Conservation (phyloP, 2,888 invertebrate genomes). For the Vanessa cardui region DNA sequence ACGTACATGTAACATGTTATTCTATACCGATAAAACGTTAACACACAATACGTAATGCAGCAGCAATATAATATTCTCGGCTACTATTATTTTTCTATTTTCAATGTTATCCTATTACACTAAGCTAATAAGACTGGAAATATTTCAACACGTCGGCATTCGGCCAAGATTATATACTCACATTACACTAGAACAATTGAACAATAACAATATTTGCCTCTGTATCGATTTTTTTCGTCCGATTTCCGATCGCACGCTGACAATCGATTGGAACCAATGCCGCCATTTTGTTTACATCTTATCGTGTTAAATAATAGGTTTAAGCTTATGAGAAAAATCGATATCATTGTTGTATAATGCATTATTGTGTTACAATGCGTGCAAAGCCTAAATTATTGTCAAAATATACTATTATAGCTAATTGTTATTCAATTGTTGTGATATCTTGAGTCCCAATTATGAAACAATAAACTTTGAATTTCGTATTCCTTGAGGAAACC, state of each 20-base stretch:
- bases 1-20: not conserved
- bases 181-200: constrained; percentile 49
- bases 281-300: constrained; percentile 8
- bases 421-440: too few species aligned
- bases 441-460: too few species aligned
- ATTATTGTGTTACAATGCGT: not conserved
- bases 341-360: constrained; percentile 11
- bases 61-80: constrained; percentile 17
- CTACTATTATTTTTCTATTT: constrained; percentile 16
- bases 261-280: constrained; percentile 56
- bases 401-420: not conserved
- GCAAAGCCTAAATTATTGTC: not conserved
- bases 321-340: constrained; percentile 16
- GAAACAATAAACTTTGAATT: too few species aligned
- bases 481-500: too few species aligned
- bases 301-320: constrained; percentile 15
- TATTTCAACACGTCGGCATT: constrained; percentile 30
- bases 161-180: constrained; percentile 22
- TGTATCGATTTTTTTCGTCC: constrained; percentile 54
- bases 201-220: constrained; percentile 59
- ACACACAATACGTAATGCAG: constrained; percentile 12
- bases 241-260: constrained; percentile 48
- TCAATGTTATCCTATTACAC: constrained; percentile 28
- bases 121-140: constrained; percentile 17
- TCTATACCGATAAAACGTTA: not conserved